Evolutionary conservation across 2,888 invertebrate genomes (phyloP).

Genomic region (Drosophila siamana): DNA sequence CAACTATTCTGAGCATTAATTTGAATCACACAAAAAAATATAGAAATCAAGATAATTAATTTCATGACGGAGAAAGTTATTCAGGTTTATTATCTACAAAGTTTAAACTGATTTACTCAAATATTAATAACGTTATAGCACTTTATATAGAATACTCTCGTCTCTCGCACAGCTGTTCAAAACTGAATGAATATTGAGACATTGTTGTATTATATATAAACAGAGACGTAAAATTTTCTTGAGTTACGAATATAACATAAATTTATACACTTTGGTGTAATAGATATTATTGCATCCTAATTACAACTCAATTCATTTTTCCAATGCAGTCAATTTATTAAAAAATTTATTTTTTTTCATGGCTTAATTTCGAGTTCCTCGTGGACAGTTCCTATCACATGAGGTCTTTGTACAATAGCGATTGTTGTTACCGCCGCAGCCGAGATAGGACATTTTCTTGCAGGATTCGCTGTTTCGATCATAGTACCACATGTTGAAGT

Average conservation of each 20-base stretch:
- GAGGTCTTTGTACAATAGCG: conserved; percentile 31
- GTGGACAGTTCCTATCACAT: background rate
- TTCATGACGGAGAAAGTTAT: background rate
- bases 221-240: too few species aligned
- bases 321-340: too few species aligned
- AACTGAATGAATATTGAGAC: background rate
- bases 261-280: too few species aligned
- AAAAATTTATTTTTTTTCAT: too few species aligned
- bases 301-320: too few species aligned
- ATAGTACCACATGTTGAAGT: conserved; percentile 49
- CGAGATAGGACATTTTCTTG: conserved; percentile 21
- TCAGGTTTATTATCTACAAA: background rate
- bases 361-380: background rate
- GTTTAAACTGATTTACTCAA: conserved; percentile 3
- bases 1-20: conserved; percentile 13
- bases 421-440: conserved; percentile 54
- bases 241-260: too few species aligned
- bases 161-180: background rate
- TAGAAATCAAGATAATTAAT: conserved; percentile 4
- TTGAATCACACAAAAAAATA: background rate
- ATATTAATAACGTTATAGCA: background rate
- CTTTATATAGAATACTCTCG: conserved; percentile 5
- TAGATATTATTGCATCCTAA: too few species aligned
- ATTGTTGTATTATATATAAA: too few species aligned
- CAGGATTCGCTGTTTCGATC: conserved; percentile 17